A percentile compares a stretch with the other conserved stretches of the same genome.
Conservation (phyloP, 2,113 vertebrate genomes). For the Nothocercus julius region DNA sequence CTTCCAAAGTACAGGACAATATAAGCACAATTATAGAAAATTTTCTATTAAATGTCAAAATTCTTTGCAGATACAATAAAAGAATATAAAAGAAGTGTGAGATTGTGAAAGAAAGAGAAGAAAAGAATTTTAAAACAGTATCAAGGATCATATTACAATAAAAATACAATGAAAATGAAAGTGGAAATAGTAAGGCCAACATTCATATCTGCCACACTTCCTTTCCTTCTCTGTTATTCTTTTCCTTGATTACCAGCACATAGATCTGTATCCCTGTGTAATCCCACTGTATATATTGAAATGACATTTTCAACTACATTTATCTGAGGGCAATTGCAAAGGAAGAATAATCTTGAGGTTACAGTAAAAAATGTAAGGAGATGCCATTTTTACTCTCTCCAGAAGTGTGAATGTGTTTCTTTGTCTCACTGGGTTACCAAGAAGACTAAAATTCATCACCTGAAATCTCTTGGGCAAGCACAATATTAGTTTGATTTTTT, state of each 20-base stretch:
- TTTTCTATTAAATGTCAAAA: background rate
- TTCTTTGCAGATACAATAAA: background rate
- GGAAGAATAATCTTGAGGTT: background rate
- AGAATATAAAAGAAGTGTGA: background rate
- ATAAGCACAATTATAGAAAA: background rate
- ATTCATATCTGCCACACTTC: background rate
- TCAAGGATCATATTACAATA: background rate
- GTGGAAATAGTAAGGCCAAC: background rate
- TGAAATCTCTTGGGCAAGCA: background rate
- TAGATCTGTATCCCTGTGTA: background rate
- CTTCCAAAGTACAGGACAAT: background rate
- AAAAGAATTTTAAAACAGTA: background rate
- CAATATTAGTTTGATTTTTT: background rate
- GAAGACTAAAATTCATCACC: background rate
- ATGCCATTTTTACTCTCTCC: background rate
- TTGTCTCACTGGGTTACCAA: background rate
- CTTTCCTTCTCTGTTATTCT: background rate
- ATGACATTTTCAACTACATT: background rate
- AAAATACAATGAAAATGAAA: no score
- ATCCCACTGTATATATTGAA: background rate
- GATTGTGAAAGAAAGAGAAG: background rate
- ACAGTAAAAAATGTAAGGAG: background rate
- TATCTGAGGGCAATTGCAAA: background rate
- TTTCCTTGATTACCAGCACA: background rate
- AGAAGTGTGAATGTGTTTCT: background rate